Conservation (phyloP, 2,888 invertebrate species). For the Spisula solida region DNA sequence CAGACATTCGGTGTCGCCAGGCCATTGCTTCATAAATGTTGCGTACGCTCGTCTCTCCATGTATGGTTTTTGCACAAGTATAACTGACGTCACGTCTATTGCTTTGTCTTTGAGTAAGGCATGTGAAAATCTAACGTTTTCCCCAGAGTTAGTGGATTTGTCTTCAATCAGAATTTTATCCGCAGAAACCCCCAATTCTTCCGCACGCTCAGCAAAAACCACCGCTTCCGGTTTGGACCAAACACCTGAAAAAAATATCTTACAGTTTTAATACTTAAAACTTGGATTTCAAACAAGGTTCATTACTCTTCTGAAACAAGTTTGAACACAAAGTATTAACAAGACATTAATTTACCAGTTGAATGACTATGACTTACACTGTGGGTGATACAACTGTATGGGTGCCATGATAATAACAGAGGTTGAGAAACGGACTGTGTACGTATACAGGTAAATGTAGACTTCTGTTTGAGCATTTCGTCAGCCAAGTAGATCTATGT, state of each 20-base stretch:
- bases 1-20: conserved; percentile 65
- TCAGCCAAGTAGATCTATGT: too few relatives aligned
- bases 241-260: conserved; percentile 67
- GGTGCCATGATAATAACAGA: too few relatives aligned
- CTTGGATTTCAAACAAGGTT: too few relatives aligned
- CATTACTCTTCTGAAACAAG: too few relatives aligned
- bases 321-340: too few relatives aligned
- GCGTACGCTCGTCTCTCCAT: conserved; percentile 83
- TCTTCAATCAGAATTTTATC: conserved; percentile 78
- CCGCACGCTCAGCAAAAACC: conserved; percentile 78
- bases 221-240: conserved; percentile 81
- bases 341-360: too few relatives aligned
- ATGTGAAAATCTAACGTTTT: conserved; percentile 81
- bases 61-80: conserved; percentile 83
- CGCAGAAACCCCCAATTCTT: conserved; percentile 77
- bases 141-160: conserved; percentile 82
- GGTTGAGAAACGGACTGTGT: too few relatives aligned
- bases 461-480: too few relatives aligned
- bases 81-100: conserved; percentile 67
- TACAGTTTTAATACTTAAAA: too few relatives aligned
- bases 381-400: too few relatives aligned
- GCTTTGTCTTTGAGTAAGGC: conserved; percentile 64
- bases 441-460: too few relatives aligned
- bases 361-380: too few relatives aligned
- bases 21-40: conserved; percentile 85